Conservation (phyloP, 2,797 vertebrate species). For the Lacerta agilis region DNA sequence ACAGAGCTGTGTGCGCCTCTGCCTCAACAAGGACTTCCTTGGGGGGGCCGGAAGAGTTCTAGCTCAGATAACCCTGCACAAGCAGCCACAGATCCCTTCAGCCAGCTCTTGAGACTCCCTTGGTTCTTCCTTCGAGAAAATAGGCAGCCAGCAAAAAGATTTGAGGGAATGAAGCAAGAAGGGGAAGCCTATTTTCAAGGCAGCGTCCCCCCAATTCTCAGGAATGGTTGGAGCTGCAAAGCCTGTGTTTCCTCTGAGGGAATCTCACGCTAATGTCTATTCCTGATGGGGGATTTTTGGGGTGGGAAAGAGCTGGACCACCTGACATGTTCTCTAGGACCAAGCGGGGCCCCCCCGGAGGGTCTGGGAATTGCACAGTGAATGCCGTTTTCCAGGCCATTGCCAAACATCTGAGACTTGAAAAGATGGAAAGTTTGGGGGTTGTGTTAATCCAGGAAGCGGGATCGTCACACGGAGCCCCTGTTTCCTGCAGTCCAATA, state of each 20-base stretch:
- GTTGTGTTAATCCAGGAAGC: conserved; percentile 18
- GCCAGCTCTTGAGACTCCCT: background rate
- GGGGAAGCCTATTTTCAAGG: background rate
- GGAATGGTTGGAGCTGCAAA: background rate
- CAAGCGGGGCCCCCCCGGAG: background rate
- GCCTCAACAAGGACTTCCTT: background rate
- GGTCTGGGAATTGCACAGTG: conserved; percentile 15
- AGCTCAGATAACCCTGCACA: background rate
- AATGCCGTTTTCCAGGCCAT: background rate
- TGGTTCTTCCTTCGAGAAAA: background rate
- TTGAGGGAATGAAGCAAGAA: background rate
- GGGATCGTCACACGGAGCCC: background rate
- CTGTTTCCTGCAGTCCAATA: conserved; percentile 12
- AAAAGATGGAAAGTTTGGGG: conserved; percentile 21
- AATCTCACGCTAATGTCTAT: background rate
- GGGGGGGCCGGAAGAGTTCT: background rate
- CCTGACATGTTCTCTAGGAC: background rate
- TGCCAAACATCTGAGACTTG: background rate
- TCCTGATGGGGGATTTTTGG: conserved; percentile 6
- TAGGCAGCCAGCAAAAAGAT: background rate
- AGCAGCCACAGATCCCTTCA: background rate
- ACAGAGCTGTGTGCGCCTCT: no score
- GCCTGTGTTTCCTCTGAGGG: conserved; percentile 8
- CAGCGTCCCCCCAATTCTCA: background rate
- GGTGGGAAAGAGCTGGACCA: conserved; percentile 32